These are phyloP conservation scores for Drosophila pectinifera DNA, from an alignment of 1,140 invertebrate species.

Conservation along the genomic window DNA sequence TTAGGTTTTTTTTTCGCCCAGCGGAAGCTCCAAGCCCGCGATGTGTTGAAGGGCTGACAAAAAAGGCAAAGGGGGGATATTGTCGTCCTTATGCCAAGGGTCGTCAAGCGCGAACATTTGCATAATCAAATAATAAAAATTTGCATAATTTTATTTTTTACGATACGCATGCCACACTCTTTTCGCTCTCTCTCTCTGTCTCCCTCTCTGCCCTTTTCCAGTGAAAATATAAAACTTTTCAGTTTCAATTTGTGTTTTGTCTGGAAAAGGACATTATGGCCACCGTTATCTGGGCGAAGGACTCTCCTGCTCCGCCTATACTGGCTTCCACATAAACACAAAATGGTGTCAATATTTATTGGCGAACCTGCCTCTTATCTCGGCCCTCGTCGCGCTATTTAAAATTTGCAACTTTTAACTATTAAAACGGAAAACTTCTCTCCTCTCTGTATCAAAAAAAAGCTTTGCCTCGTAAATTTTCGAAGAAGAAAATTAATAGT, in stretches of 20 bases:
- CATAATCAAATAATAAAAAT: constrained; percentile 85
- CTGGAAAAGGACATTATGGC: constrained; percentile 55
- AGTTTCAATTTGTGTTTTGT: constrained; percentile 61
- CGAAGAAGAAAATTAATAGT: constrained; percentile 31
- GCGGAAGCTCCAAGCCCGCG: constrained; percentile 60
- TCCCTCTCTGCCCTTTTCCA: not conserved
- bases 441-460: constrained; percentile 49
- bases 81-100: constrained; percentile 85
- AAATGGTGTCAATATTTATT: constrained; percentile 85
- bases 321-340: constrained; percentile 50
- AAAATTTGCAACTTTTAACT: constrained; percentile 81
- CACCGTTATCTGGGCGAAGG: constrained; percentile 60
- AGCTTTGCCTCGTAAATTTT: constrained; percentile 65
- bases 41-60: constrained; percentile 40
- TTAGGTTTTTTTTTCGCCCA: constrained; percentile 40
- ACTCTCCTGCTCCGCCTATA: constrained; percentile 8
- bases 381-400: constrained; percentile 18
- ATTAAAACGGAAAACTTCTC: constrained; percentile 68
- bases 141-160: constrained; percentile 85
- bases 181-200: constrained; percentile 6
- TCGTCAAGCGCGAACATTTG: constrained; percentile 84
- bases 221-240: constrained; percentile 50
- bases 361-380: constrained; percentile 82
- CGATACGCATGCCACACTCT: constrained; percentile 65
- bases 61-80: constrained; percentile 46